A percentile compares a stretch with the other conserved stretches of the same genome.
Evolutionary conservation across 2,113 vertebrate genomes (phyloP).

Genomic region (Ahaetulla prasina): DNA sequence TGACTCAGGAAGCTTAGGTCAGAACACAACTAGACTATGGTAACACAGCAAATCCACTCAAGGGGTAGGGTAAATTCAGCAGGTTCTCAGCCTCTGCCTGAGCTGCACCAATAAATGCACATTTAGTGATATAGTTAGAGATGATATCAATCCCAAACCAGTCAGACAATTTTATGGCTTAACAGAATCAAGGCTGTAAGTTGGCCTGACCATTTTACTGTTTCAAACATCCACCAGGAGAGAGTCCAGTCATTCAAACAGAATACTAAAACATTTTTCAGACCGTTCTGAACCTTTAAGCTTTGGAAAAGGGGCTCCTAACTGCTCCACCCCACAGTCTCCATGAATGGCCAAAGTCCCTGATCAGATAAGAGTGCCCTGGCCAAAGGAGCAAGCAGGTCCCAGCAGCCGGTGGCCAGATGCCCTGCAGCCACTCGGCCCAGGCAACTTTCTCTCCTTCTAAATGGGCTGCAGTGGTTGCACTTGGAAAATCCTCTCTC

Average conservation of each 20-base stretch:
- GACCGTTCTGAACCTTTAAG: not conserved
- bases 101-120: not conserved
- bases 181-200: not conserved
- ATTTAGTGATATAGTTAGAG: not conserved
- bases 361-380: not conserved
- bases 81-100: not conserved
- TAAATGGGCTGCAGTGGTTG: not conserved
- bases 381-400: not conserved
- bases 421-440: fast-evolving
- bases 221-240: not conserved
- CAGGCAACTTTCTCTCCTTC: not conserved
- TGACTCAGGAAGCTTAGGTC: no score
- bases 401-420: no score
- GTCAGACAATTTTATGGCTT: not conserved
- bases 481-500: not conserved
- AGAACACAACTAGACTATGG: not conserved
- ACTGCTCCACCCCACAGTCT: not conserved
- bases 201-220: not conserved
- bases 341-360: not conserved
- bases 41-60: not conserved
- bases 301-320: not conserved
- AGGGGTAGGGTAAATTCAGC: not conserved
- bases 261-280: not conserved
- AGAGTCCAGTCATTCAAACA: not conserved
- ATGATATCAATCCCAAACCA: not conserved